Percentiles rank a stretch among this genome's conserved stretches.
Evolutionary conservation across 1,140 invertebrate genomes (phyloP).

Genomic region (Nasonia vitripennis): DNA sequence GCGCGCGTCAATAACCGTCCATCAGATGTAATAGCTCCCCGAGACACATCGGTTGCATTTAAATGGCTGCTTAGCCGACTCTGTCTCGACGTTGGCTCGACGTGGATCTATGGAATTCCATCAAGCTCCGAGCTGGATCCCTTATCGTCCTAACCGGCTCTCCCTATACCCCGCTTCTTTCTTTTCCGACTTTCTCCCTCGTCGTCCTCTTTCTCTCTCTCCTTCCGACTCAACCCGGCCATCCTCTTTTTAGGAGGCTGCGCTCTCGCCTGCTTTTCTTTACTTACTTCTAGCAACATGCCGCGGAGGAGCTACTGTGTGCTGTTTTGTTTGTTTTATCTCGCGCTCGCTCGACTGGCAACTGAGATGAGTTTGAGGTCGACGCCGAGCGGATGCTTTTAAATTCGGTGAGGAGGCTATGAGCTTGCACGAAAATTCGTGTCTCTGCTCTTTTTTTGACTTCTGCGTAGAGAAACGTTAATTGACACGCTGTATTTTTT

Average conservation of each 20-base stretch:
- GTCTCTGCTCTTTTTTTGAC: not conserved
- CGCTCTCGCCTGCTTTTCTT: constrained; percentile 36
- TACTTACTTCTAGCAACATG: not conserved
- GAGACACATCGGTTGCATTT: constrained; percentile 77
- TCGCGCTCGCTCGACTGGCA: not conserved
- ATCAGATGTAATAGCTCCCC: constrained; percentile 76
- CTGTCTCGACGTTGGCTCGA: constrained; percentile 73
- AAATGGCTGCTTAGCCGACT: constrained; percentile 76
- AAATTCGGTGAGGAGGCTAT: not conserved
- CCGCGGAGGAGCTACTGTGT: not conserved
- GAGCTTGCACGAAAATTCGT: not conserved
- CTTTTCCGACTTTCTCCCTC: not conserved
- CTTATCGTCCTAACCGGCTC: constrained; percentile 73
- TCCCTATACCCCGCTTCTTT: constrained; percentile 55
- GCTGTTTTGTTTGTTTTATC: constrained; percentile 4
- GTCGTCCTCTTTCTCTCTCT: constrained; percentile 56
- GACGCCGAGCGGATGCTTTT: not conserved
- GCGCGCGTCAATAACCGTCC: constrained; percentile 75
- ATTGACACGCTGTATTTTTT: not conserved
- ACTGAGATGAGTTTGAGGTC: not conserved
- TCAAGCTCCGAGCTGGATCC: constrained; percentile 72
- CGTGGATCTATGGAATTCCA: constrained; percentile 76
- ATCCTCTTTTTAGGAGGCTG: constrained; percentile 14
- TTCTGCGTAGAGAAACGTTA: not conserved
- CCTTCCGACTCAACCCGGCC: not conserved